Conservation (phyloP, 2,888 invertebrate species). For the Melolontha melolontha region DNA sequence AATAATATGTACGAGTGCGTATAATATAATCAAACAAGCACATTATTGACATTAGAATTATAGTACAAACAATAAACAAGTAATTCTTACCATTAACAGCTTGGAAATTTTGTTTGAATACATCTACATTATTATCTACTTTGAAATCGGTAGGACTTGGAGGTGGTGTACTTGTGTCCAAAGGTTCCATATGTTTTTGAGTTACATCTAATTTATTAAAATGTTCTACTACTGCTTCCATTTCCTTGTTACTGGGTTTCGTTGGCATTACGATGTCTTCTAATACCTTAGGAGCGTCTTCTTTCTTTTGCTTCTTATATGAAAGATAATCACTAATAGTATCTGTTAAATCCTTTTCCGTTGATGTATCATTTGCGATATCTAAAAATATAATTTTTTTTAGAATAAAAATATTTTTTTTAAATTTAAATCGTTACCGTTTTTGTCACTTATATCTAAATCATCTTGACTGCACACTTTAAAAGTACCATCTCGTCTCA, state of each 20-base stretch:
- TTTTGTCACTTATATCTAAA: conserved; percentile 60
- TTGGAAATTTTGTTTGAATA: conserved; percentile 44
- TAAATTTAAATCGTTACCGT: conserved; percentile 44
- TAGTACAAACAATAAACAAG: conserved; percentile 2
- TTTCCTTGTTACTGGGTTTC: conserved; percentile 50
- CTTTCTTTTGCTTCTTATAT: conserved; percentile 50
- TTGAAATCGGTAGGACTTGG: conserved; percentile 63
- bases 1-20: too few species aligned
- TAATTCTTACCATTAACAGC: conserved; percentile 39
- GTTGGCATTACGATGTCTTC: conserved; percentile 37
- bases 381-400: conserved; percentile 36
- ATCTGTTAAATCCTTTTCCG: conserved; percentile 58
- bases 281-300: conserved; percentile 22
- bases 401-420: conserved; percentile 1
- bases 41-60: conserved; percentile 3
- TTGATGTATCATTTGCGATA: conserved; percentile 51
- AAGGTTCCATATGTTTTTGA: conserved; percentile 50
- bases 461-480: conserved; percentile 58
- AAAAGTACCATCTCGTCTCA: conserved; percentile 73
- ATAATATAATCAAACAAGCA: not conserved
- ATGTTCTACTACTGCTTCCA: conserved; percentile 61
- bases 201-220: conserved; percentile 58
- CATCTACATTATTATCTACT: conserved; percentile 47
- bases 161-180: conserved; percentile 60
- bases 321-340: conserved; percentile 55